These are phyloP conservation scores for Porites divaricata DNA, from an alignment of 92 coral and sea anemone genomes.

Conservation along the genomic window DNA sequence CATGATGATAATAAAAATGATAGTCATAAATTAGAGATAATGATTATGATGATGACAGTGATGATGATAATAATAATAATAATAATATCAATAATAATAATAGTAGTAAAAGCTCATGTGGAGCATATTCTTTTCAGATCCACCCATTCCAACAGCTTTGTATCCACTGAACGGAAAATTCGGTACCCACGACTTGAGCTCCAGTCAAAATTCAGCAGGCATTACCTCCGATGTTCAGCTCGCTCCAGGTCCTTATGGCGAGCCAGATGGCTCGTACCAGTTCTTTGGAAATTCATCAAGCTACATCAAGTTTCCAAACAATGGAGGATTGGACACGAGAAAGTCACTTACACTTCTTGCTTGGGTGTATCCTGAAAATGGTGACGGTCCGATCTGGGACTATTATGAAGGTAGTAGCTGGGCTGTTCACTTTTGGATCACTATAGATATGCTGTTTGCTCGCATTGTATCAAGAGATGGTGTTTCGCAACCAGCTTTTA, in stretches of 20 bases:
- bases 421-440: conserved; percentile 19
- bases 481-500: background rate
- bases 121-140: background rate
- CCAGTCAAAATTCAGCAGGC: conserved; percentile 30
- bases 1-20: too few relatives aligned
- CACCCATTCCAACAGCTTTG: conserved; percentile 31
- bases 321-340: conserved; percentile 35
- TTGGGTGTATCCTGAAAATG: conserved; percentile 30
- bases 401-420: background rate
- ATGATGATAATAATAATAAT: too few relatives aligned
- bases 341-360: background rate
- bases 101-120: background rate
- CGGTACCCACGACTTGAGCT: conserved; percentile 36
- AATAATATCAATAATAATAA: too few relatives aligned
- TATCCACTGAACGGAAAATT: conserved; percentile 30
- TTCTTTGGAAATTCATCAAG: conserved; percentile 32
- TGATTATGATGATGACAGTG: too few relatives aligned
- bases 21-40: too few relatives aligned
- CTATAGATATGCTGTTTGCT: background rate
- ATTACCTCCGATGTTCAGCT: conserved; percentile 16
- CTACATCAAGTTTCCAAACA: conserved; percentile 44
- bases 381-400: background rate
- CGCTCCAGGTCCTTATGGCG: conserved; percentile 43
- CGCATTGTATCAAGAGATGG: background rate
- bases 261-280: conserved; percentile 49